Evolutionary conservation across 1,140 invertebrate species (phyloP).

Genomic region (roundworm (Caenorhabditis elegans)): WBcel235 BX284602.5:5231001-5231500

Average conservation of each 20-base stretch:
- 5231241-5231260: background rate
- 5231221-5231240: background rate
- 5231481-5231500: background rate
- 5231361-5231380: background rate
- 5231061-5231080: too few species aligned
- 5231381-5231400: background rate
- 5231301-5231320: conserved; percentile 23
- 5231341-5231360: background rate
- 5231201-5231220: background rate
- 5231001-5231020: too few species aligned
- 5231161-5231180: background rate
- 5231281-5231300: background rate
- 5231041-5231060: too few species aligned
- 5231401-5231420: background rate
- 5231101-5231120: too few species aligned
- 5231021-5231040: too few species aligned
- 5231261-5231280: background rate
- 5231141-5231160: too few species aligned
- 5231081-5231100: too few species aligned
- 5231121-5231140: too few species aligned
- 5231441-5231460: background rate
- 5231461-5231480: background rate
- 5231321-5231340: background rate
- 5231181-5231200: background rate
- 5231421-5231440: background rate